Conservation (phyloP, 64 coral and sea anemone genomes). For the Porites lutea region DNA sequence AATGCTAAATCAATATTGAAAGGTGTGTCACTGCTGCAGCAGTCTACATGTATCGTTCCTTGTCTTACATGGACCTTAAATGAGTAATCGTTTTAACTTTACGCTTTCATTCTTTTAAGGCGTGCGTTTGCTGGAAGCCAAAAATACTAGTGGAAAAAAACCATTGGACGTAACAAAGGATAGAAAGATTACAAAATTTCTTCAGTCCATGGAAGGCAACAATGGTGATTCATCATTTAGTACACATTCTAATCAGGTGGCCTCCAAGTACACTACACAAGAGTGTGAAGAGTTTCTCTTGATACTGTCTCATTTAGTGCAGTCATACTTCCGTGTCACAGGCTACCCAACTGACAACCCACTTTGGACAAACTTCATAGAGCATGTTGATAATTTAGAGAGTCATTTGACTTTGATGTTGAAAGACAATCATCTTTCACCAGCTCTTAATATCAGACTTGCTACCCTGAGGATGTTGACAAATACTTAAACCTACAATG, state of each 20-base stretch:
- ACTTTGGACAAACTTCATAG: not conserved
- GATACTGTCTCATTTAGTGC: conserved; percentile 62
- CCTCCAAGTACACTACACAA: not conserved
- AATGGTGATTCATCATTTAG: not conserved
- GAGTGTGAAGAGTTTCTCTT: conserved; percentile 46
- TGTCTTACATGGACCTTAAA: too few relatives aligned
- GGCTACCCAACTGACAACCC: not conserved
- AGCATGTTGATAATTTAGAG: conserved; percentile 28
- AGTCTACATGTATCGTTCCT: too few relatives aligned
- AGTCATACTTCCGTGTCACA: conserved; percentile 23
- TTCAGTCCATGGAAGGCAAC: conserved; percentile 23
- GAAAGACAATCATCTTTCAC: not conserved
- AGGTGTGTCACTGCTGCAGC: too few relatives aligned
- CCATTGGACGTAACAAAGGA: conserved; percentile 27
- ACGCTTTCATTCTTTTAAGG: not conserved
- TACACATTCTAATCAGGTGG: not conserved
- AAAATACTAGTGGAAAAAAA: conserved; percentile 40
- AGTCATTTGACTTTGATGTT: not conserved
- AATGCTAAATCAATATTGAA: too few relatives aligned
- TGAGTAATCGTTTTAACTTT: not conserved
- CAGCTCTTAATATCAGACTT: not conserved
- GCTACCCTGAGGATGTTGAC: conserved; percentile 24
- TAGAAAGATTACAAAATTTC: conserved; percentile 19
- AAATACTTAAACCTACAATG: not conserved
- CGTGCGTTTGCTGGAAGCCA: conserved; percentile 52